Percentiles rank a stretch among this genome's conserved stretches.
phyloP scores from a whole-genome alignment of 2,797 vertebrate species.

The Gymnoscopelus microlampas region DNA sequence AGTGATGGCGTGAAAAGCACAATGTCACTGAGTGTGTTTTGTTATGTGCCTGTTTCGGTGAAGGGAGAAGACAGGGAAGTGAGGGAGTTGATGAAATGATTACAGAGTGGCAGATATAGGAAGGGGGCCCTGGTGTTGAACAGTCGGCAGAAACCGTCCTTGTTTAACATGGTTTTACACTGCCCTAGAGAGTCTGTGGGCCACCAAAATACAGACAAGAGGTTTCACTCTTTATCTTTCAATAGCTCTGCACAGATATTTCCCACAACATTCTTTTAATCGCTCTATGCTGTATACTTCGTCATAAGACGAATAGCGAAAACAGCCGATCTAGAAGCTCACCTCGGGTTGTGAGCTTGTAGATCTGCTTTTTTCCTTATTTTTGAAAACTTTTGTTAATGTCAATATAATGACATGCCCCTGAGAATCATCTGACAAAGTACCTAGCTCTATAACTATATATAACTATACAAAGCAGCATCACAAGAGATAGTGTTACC shows the following conservation, averaged over 20 bases:
- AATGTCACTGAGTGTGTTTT: slow-evolving; percentile 84
- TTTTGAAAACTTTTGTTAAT: too few relatives aligned
- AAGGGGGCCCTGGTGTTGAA: slow-evolving; percentile 66
- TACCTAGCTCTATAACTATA: slow-evolving; percentile 40
- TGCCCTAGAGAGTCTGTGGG: slow-evolving; percentile 62
- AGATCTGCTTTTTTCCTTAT: too few relatives aligned
- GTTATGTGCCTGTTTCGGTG: slow-evolving; percentile 80
- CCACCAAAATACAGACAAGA: slow-evolving; percentile 54
- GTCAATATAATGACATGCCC: too few relatives aligned
- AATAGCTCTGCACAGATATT: slow-evolving; percentile 53
- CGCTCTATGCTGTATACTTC: background rate
- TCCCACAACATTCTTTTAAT: slow-evolving; percentile 57
- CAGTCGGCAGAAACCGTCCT: slow-evolving; percentile 75
- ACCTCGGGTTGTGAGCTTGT: too few relatives aligned
- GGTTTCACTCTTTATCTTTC: slow-evolving; percentile 66
- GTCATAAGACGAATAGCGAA: too few relatives aligned
- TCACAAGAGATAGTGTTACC: slow-evolving; percentile 41
- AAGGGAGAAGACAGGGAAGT: slow-evolving; percentile 80
- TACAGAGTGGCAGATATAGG: slow-evolving; percentile 77
- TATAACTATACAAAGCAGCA: slow-evolving; percentile 52
- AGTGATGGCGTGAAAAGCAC: slow-evolving; percentile 83
- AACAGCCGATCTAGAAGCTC: too few relatives aligned
- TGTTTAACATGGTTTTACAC: slow-evolving; percentile 81
- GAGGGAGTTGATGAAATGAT: slow-evolving; percentile 87
- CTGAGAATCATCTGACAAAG: slow-evolving; percentile 36